Conservation (phyloP, 2,113 vertebrate genomes). For the Desmodus rotundus region DNA sequence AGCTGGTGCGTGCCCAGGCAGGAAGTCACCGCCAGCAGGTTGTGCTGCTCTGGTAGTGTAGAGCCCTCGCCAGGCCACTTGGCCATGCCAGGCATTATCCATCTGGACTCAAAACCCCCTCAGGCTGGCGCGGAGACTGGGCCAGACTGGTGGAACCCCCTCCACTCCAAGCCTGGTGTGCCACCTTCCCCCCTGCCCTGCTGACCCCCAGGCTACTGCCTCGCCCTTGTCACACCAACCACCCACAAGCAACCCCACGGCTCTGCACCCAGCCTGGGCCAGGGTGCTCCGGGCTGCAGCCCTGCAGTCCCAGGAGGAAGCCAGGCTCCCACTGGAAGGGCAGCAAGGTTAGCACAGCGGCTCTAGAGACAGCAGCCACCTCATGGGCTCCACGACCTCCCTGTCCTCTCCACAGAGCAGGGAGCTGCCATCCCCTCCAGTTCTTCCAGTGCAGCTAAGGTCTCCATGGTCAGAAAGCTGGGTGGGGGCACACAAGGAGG, state of each 20-base stretch:
- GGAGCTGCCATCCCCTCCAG: background rate
- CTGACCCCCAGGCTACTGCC: no score
- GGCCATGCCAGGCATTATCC: background rate
- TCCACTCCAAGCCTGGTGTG: background rate
- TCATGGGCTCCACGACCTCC: fast-evolving
- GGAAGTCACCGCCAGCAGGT: background rate
- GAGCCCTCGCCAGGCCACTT: background rate
- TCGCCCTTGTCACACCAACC: no score
- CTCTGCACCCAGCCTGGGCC: background rate
- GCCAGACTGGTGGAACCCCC: background rate
- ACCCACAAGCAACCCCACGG: background rate
- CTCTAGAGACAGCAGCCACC: background rate
- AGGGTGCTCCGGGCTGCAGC: background rate
- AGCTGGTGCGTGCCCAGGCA: background rate
- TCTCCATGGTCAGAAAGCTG: background rate
- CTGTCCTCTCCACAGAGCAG: fast-evolving
- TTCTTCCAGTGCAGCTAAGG: background rate
- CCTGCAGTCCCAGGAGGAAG: background rate
- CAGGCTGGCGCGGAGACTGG: background rate
- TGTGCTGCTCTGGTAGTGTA: background rate
- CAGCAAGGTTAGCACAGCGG: fast-evolving
- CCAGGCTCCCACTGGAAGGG: background rate
- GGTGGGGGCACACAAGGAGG: background rate
- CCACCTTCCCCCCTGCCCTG: background rate
- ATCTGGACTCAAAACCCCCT: conserved; percentile 36